Evolutionary conservation across 2,888 invertebrate genomes (phyloP).

Genomic region (Pristionchus exspectatus): DNA sequence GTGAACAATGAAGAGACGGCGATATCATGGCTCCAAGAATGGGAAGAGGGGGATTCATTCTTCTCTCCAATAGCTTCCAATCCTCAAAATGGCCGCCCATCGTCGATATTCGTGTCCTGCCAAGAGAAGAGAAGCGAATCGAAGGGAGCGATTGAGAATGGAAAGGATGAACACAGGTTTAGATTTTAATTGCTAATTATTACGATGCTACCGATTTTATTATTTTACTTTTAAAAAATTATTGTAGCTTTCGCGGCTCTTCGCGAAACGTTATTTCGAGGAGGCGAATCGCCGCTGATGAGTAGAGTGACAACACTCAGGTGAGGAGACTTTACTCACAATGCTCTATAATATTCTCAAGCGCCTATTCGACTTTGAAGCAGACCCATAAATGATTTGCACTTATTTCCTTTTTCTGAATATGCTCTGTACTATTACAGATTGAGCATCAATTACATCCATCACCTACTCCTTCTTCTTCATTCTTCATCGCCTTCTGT

Average conservation of each 20-base stretch:
- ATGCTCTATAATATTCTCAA: neutral
- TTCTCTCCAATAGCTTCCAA: neutral
- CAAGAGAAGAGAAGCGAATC: conserved; percentile 52
- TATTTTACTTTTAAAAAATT: neutral
- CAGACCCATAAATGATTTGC: no score
- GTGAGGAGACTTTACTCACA: neutral
- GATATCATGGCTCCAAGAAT: neutral
- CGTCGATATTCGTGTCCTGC: conserved; percentile 47
- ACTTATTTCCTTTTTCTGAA: neutral
- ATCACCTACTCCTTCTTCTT: neutral
- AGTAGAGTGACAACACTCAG: conserved; percentile 50
- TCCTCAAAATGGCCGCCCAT: conserved; percentile 45
- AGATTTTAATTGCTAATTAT: no score
- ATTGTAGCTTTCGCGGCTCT: conserved; percentile 10
- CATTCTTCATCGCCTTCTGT: neutral
- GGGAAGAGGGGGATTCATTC: neutral
- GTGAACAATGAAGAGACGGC: neutral
- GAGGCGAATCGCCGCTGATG: conserved; percentile 14
- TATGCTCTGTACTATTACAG: neutral
- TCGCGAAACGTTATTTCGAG: neutral
- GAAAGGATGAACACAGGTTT: conserved; percentile 30
- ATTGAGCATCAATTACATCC: conserved; percentile 45
- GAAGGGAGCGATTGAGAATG: conserved; percentile 50
- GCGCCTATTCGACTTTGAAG: neutral
- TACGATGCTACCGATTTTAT: no score